Conservation (phyloP, 1,140 invertebrate genomes). For the Megalopta genalis region DNA sequence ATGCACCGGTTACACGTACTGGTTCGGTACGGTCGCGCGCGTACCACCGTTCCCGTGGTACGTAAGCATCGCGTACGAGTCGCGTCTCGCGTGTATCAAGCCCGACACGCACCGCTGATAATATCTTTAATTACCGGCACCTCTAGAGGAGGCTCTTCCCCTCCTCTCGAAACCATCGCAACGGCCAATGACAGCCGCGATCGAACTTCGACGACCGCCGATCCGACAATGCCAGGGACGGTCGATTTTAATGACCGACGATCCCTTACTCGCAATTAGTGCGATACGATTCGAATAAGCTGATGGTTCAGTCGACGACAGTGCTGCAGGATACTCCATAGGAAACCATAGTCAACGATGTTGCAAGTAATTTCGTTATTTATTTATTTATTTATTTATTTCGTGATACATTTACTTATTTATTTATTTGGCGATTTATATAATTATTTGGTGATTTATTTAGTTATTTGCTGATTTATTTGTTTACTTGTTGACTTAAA, state of each 20-base stretch:
- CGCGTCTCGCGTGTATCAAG: constrained; percentile 59
- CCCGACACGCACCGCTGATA: constrained; percentile 76
- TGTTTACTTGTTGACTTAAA: no score
- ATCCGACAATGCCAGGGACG: neutral
- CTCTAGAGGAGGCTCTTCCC: constrained; percentile 41
- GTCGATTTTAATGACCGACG: neutral
- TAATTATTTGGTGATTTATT: no score
- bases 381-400: no score
- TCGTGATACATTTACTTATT: no score
- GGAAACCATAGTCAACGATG: no score
- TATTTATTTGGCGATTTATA: no score
- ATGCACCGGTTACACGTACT: constrained; percentile 53
- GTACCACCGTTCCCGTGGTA: constrained; percentile 58
- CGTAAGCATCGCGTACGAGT: constrained; percentile 30
- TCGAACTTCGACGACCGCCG: constrained; percentile 12
- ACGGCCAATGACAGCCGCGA: constrained; percentile 47
- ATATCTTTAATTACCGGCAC: constrained; percentile 77
- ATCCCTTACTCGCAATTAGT: no score
- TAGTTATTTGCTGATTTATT: no score
- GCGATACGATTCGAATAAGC: no score
- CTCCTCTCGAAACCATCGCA: neutral
- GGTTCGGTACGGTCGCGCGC: constrained; percentile 44
- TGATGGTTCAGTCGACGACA: no score
- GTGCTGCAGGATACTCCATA: no score
- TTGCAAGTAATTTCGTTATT: no score